Evolutionary conservation across 2,113 vertebrate genomes (phyloP), one percentile per base, ranked within the genome.

Genomic region (Baryphthengus martii): DNA sequence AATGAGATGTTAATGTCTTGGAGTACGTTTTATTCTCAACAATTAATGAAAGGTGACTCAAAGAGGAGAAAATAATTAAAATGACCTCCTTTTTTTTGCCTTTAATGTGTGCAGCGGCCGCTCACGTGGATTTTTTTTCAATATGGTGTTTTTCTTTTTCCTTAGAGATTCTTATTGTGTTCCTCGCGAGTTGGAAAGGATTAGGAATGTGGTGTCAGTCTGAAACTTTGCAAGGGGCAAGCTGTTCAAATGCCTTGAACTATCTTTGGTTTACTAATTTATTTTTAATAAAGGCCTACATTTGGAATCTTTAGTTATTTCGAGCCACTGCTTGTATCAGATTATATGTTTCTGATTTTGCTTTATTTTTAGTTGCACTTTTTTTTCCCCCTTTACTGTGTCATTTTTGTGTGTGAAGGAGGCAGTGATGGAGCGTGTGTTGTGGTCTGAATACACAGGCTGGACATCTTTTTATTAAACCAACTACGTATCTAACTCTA

Each of bases 21-120:
- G 83, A 81, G 78, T 68, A 33, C 62, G 55, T 88, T 93, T 94
- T 84, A 29, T 87, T 65, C 66, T 47, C 59, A 78, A 29, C 53
- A 39, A 6, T 71, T 50, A 78, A 80, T 61, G 45, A 73, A 85
- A 88, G 62, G 50, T 88, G 82, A 95, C 66, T 78, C 29, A 29
- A 66, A 72, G 70, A 72, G 29, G 39, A 62, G 67, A 71, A 94
- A 88, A 80, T 52, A 66, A 72, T 65, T 71, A 28, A 89, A 49
- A 67, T 10, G 3, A 50, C 78, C 23, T 40, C 9, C 25, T 47
- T 59, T 55, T 44, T 42, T 42, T 72, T 62, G 7, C 39, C 29
- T 52, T 35, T n/a, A n/a, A n/a, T 9, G 50, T 52, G 50, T 28
- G 26, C 50, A 28, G 26, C 14, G 26, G 50, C 50, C 26, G 18